phyloP scores from a whole-genome alignment of 1,140 invertebrate genomes.

The Drosophila burlai region DNA sequence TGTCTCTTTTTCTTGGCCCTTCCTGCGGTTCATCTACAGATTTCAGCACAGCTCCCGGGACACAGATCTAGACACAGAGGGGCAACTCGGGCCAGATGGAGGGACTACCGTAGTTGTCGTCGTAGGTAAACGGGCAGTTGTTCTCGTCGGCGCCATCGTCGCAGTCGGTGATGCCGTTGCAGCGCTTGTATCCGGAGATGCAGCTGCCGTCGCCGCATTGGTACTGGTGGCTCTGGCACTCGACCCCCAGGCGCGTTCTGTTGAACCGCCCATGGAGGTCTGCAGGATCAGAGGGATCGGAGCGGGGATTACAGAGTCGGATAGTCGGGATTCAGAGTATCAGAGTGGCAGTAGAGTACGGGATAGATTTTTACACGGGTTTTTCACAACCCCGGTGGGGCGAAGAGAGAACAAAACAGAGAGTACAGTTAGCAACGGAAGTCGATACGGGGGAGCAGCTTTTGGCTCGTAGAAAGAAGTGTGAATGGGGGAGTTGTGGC shows the following conservation, averaged over 20 bases:
- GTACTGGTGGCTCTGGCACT: constrained; percentile 85
- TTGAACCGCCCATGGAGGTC: constrained; percentile 77
- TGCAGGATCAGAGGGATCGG: constrained; percentile 22
- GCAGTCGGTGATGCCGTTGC: constrained; percentile 89
- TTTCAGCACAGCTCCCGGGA: neutral
- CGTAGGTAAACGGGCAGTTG: constrained; percentile 86
- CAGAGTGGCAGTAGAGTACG: constrained; percentile 23
- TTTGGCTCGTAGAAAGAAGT: neutral
- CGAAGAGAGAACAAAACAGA: constrained; percentile 57
- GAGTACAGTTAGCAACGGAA: constrained; percentile 65
- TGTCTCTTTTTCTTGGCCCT: neutral
- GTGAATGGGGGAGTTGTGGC: neutral
- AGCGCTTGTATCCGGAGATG: constrained; percentile 88
- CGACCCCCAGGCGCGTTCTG: constrained; percentile 68
- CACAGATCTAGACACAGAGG: constrained; percentile 5
- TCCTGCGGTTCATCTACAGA: neutral
- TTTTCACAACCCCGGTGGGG: constrained; percentile 2
- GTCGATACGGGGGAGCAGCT: constrained; percentile 4
- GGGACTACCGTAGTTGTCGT: constrained; percentile 74
- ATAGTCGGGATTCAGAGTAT: constrained; percentile 36
- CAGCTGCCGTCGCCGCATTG: constrained; percentile 89
- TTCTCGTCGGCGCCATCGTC: constrained; percentile 89
- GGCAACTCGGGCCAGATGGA: neutral
- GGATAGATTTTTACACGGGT: constrained; percentile 36
- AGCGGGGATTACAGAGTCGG: constrained; percentile 13